These are phyloP conservation scores for Penaeus indicus DNA, from an alignment of 1,140 invertebrate genomes.

Conservation along the genomic window DNA sequence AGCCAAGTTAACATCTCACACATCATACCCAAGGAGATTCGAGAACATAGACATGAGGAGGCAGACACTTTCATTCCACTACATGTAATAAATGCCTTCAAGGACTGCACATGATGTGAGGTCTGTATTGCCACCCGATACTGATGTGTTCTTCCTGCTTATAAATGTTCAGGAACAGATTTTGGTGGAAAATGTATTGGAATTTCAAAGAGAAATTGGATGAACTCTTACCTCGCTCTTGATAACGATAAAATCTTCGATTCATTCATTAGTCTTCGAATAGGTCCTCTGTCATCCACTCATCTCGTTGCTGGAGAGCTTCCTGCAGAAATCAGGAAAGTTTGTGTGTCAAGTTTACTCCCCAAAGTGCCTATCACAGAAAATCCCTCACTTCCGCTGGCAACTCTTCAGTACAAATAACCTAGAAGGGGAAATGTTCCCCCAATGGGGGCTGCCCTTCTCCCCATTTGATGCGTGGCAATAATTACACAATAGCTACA, in stretches of 20 bases:
- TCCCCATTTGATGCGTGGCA: slow-evolving; percentile 13
- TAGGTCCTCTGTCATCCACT: slow-evolving; percentile 37
- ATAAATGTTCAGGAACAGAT: slow-evolving; percentile 5
- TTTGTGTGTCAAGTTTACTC: slow-evolving; percentile 33
- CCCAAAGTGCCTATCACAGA: slow-evolving; percentile 17
- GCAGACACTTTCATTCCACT: slow-evolving; percentile 33
- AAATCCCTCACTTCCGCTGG: slow-evolving; percentile 23
- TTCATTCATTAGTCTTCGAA: slow-evolving; percentile 29
- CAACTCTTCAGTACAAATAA: slow-evolving; percentile 38
- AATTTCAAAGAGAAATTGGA: slow-evolving; percentile 34
- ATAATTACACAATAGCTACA: not conserved
- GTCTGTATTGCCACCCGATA: slow-evolving; percentile 32
- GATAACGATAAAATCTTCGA: slow-evolving; percentile 21
- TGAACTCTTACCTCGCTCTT: slow-evolving; percentile 5
- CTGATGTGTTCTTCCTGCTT: slow-evolving; percentile 17
- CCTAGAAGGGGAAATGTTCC: slow-evolving; percentile 29
- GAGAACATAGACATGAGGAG: slow-evolving; percentile 32
- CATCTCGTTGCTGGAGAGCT: slow-evolving; percentile 34
- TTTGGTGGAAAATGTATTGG: slow-evolving; percentile 30
- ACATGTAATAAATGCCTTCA: slow-evolving; percentile 24
- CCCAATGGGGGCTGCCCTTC: slow-evolving; percentile 25
- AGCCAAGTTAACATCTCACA: slow-evolving; percentile 1
- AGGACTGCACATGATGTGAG: not conserved
- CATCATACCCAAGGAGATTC: slow-evolving; percentile 29
- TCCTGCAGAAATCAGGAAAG: slow-evolving; percentile 33